These are phyloP conservation scores for Anagrus nilaparvatae DNA, from an alignment of 1,140 invertebrate genomes.

Conservation along the genomic window DNA sequence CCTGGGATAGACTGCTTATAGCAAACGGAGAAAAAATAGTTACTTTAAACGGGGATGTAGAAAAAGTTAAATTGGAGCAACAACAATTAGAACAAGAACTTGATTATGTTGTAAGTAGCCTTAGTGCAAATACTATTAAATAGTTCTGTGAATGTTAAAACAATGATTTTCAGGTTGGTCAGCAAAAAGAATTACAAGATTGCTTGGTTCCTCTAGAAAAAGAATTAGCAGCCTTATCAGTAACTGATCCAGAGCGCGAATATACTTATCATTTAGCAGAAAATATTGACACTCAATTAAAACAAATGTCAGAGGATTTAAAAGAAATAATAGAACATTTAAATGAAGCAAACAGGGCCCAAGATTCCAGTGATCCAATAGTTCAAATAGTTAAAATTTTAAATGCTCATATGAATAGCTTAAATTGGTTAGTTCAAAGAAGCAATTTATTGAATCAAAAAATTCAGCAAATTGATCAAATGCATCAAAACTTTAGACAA, in stretches of 20 bases:
- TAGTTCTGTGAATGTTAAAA: background rate
- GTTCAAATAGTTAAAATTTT: slow-evolving; percentile 87
- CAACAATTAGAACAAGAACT: slow-evolving; percentile 83
- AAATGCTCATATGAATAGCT: slow-evolving; percentile 92
- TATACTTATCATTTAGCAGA: slow-evolving; percentile 80
- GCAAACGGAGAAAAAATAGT: slow-evolving; percentile 89
- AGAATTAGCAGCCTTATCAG: slow-evolving; percentile 57
- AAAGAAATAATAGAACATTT: slow-evolving; percentile 92
- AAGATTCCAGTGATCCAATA: slow-evolving; percentile 80
- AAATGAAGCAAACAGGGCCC: slow-evolving; percentile 75
- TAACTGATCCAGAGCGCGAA: slow-evolving; percentile 76
- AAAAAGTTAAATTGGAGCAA: slow-evolving; percentile 80
- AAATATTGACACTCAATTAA: slow-evolving; percentile 83
- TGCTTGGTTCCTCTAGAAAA: slow-evolving; percentile 76
- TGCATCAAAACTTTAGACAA: slow-evolving; percentile 66
- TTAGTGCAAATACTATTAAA: background rate
- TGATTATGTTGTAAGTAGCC: slow-evolving; percentile 69
- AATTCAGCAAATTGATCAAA: slow-evolving; percentile 72
- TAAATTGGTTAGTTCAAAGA: slow-evolving; percentile 84
- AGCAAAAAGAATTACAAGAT: slow-evolving; percentile 88
- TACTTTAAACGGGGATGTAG: slow-evolving; percentile 71
- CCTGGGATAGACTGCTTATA: slow-evolving; percentile 85
- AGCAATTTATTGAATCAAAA: slow-evolving; percentile 63
- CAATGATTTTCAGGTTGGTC: slow-evolving; percentile 43
- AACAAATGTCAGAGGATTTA: slow-evolving; percentile 88